These are phyloP conservation scores for Onychomys leucogaster DNA, from an alignment of 2,797 vertebrate species.

Conservation along the genomic window DNA sequence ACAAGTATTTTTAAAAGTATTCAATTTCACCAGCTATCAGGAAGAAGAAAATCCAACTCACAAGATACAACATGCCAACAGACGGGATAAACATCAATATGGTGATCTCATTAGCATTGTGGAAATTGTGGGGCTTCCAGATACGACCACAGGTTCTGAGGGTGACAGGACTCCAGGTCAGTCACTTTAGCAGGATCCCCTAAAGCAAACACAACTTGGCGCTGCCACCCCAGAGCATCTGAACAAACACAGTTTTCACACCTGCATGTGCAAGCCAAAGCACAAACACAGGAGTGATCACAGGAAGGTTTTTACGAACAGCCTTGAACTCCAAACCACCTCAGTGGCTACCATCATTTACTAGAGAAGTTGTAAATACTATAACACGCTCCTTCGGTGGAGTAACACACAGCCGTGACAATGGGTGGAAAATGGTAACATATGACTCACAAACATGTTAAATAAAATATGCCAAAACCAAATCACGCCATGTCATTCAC, in stretches of 20 bases:
- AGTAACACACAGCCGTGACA: not conserved
- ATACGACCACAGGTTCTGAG: not conserved
- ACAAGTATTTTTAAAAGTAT: not conserved
- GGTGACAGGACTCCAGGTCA: not conserved
- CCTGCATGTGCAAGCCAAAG: not conserved
- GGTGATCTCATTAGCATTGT: not conserved
- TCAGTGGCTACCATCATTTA: not conserved
- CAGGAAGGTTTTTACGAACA: not conserved
- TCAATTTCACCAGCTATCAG: not conserved
- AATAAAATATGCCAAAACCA: not conserved
- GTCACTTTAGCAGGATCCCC: not conserved
- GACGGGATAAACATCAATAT: not conserved
- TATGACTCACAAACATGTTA: constrained; percentile 16
- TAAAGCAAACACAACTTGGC: not conserved
- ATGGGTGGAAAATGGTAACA: not conserved
- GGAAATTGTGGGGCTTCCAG: not conserved
- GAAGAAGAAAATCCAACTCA: constrained; percentile 18
- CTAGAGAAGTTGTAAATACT: not conserved
- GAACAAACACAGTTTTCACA: not conserved
- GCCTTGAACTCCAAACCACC: not conserved
- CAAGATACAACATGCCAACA: not conserved
- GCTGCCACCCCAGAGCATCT: not conserved
- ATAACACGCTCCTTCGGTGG: not conserved
- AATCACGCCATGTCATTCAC: not conserved
- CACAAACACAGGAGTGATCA: not conserved